These are phyloP conservation scores for Mionectes macconnelli DNA, from an alignment of 2,113 vertebrate genomes.

Conservation along the genomic window DNA sequence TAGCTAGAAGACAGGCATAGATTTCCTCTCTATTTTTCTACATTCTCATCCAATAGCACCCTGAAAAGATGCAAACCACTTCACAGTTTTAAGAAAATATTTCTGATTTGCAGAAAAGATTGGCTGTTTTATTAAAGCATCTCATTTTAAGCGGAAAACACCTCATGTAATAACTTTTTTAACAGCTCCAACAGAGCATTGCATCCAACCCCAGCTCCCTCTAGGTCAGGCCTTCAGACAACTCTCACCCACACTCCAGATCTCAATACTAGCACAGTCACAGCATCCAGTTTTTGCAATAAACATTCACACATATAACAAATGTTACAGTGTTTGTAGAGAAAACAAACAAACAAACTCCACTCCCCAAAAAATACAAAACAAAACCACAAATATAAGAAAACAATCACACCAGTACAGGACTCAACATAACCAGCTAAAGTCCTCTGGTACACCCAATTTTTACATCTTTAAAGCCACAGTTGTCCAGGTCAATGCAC, in stretches of 20 bases:
- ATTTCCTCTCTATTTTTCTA: background rate
- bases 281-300: background rate
- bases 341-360: background rate
- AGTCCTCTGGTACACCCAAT: background rate
- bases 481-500: background rate
- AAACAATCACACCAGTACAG: background rate
- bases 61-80: background rate
- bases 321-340: background rate
- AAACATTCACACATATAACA: background rate
- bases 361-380: background rate
- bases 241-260: background rate
- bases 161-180: background rate
- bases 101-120: background rate
- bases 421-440: background rate
- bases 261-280: fast-evolving
- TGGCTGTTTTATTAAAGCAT: background rate
- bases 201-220: fast-evolving
- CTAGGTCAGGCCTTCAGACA: background rate
- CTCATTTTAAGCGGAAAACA: background rate
- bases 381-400: background rate
- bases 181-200: background rate
- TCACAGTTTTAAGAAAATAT: background rate
- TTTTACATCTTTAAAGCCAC: background rate
- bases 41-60: background rate
- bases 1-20: background rate